Evolutionary conservation across 2,888 invertebrate species (phyloP).

Genomic region (Cantharis lateralis): DNA sequence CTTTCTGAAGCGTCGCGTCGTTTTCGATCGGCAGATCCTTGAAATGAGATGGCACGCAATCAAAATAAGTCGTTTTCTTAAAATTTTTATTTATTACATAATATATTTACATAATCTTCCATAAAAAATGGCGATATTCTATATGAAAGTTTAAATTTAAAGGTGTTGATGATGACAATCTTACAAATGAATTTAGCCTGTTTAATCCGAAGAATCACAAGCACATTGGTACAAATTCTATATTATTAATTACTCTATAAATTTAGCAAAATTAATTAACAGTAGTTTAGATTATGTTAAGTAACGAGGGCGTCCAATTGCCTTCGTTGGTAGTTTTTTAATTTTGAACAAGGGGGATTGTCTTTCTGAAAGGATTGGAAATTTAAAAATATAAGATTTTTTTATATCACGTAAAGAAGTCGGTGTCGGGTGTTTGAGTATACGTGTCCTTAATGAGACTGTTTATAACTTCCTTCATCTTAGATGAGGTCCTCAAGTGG

Average conservation of each 20-base stretch:
- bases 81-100: slow-evolving; percentile 12
- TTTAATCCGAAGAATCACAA: slow-evolving; percentile 15
- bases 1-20: not conserved
- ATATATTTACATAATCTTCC: slow-evolving; percentile 10
- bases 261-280: slow-evolving; percentile 13
- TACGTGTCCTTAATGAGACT: slow-evolving; percentile 25
- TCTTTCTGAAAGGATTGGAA: slow-evolving; percentile 5
- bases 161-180: slow-evolving; percentile 7
- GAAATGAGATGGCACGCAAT: not conserved
- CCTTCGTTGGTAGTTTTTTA: not conserved
- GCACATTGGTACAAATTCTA: slow-evolving; percentile 23
- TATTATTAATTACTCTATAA: slow-evolving; percentile 5
- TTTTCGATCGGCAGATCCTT: not conserved
- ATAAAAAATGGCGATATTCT: slow-evolving; percentile 23
- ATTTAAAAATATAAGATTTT: slow-evolving; percentile 7
- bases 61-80: not conserved
- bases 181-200: slow-evolving; percentile 17
- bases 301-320: not conserved
- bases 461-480: slow-evolving; percentile 19
- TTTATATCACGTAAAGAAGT: slow-evolving; percentile 48
- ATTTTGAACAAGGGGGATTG: slow-evolving; percentile 15
- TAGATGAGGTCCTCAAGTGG: slow-evolving; percentile 21
- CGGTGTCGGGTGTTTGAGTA: slow-evolving; percentile 46
- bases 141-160: slow-evolving; percentile 21
- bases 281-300: slow-evolving; percentile 5